phyloP scores from a whole-genome alignment of 2,888 invertebrate genomes.

The Hoplodrina blanda region DNA sequence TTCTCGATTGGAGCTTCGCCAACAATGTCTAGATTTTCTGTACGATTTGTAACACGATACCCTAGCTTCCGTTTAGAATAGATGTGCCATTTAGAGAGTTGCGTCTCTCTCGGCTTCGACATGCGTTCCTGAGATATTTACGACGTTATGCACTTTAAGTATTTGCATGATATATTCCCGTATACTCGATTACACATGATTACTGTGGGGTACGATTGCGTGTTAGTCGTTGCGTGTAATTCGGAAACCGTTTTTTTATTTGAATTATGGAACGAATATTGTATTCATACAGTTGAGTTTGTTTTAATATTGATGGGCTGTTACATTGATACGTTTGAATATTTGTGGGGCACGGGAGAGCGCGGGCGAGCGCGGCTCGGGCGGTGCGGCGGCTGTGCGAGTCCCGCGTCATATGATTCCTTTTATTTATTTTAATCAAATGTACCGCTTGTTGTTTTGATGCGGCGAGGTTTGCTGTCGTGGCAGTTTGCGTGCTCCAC shows the following conservation, averaged over 20 bases:
- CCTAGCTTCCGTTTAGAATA: constrained; percentile 88
- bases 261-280: constrained; percentile 59
- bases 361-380: constrained; percentile 34
- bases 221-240: constrained; percentile 62
- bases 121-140: constrained; percentile 84
- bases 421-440: constrained; percentile 90
- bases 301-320: constrained; percentile 71
- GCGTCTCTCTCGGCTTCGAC: constrained; percentile 82
- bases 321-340: constrained; percentile 68
- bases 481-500: constrained; percentile 82
- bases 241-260: constrained; percentile 55
- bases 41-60: constrained; percentile 88
- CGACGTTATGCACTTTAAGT: constrained; percentile 79
- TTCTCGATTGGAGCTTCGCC: constrained; percentile 88
- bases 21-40: constrained; percentile 87
- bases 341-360: constrained; percentile 47
- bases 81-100: constrained; percentile 86
- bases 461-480: constrained; percentile 82
- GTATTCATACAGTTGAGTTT: constrained; percentile 67
- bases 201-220: constrained; percentile 52
- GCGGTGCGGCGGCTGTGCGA: constrained; percentile 50
- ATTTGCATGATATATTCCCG: constrained; percentile 70
- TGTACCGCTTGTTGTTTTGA: constrained; percentile 85
- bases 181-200: constrained; percentile 62
- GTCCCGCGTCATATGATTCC: constrained; percentile 74